Base-by-base conservation (phyloP, 2,797 vertebrate genomes). In the Molothrus aeneus region DNA sequence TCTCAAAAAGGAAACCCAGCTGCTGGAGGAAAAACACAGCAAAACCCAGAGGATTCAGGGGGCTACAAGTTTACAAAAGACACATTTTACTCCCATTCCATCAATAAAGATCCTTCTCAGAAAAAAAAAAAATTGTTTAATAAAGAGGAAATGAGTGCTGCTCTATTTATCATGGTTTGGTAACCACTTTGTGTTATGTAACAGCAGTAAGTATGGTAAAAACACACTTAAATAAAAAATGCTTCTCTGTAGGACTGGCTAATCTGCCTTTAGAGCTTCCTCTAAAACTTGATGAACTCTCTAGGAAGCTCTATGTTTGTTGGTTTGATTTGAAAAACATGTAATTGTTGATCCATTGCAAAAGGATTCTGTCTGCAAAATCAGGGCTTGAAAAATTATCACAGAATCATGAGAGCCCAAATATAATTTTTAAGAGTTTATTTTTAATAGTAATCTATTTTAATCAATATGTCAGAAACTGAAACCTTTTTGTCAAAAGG, bases 181-280 rank as follows among this genome's bases (percentile, higher is more conserved):
- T 91, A 95, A 96, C 86, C 80, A 96, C 96, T 93, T 95, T 95
- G 31, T 64, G 92, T 97, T 96, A 97, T 17, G 1, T 93, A 97
- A 97, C 80, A 87, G 38, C 60, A 88, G 77, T 80, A 87, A 93
- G 82, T 69, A 95, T 32, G 19, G 91, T 61, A 96, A 96, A 89
- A 94, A 86, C 38, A 86, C 54, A 92, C 78, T 96, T 95, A 69
- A 92, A 94, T 64, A 95, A 95, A 95, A 95, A 97, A 93, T 32
- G 75, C 10, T 11, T 79, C 61, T 82, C 64, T 93, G 61, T 53
- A 86, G 40, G 47, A 75, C 38, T 53, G 57, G 25, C 50, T 95
- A 57, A 83, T 93, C 60, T 93, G 57, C 80, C 90, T 93, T 84
- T 54, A 77, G 78, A 92, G 38, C 34, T 64, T 89, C 80, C 40